These are phyloP conservation scores for Cosmopolites sordidus DNA, from an alignment of 2,888 invertebrate genomes.

Conservation along the genomic window DNA sequence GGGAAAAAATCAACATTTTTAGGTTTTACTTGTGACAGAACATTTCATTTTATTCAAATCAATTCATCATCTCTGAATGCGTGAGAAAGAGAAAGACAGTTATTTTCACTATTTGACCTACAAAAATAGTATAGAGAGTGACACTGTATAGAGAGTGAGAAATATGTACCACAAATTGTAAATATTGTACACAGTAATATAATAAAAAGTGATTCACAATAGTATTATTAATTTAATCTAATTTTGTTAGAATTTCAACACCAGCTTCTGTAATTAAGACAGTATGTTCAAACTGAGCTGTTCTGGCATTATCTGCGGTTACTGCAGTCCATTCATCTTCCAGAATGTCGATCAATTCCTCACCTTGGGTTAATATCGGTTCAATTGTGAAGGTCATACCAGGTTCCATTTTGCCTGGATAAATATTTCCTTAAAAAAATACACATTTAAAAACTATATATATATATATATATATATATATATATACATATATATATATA, in stretches of 20 bases:
- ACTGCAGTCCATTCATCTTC: slow-evolving; percentile 93
- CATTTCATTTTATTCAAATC: slow-evolving; percentile 46
- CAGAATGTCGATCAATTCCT: slow-evolving; percentile 60
- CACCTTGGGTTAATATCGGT: slow-evolving; percentile 78
- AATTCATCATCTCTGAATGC: slow-evolving; percentile 13
- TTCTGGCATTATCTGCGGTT: slow-evolving; percentile 73
- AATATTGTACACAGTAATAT: slow-evolving; percentile 39
- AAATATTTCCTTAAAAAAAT: slow-evolving; percentile 54
- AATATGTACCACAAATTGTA: slow-evolving; percentile 40
- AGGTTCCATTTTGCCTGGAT: slow-evolving; percentile 67
- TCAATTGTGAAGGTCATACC: slow-evolving; percentile 98
- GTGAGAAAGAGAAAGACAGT: slow-evolving; percentile 33
- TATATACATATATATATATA: too few species aligned
- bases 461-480: too few species aligned
- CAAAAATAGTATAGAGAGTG: slow-evolving; percentile 37
- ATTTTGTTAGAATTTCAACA: slow-evolving; percentile 72
- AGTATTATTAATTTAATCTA: not conserved
- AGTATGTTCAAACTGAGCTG: slow-evolving; percentile 91
- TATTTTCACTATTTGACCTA: slow-evolving; percentile 42
- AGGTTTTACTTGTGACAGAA: slow-evolving; percentile 38
- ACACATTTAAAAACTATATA: too few species aligned
- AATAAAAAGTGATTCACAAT: too few species aligned
- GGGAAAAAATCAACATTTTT: slow-evolving; percentile 43
- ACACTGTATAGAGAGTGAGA: slow-evolving; percentile 39
- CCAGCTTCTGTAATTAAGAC: slow-evolving; percentile 76